These are phyloP conservation scores for Simalia tracyae DNA, from an alignment of 2,797 vertebrate species.

Conservation along the genomic window DNA sequence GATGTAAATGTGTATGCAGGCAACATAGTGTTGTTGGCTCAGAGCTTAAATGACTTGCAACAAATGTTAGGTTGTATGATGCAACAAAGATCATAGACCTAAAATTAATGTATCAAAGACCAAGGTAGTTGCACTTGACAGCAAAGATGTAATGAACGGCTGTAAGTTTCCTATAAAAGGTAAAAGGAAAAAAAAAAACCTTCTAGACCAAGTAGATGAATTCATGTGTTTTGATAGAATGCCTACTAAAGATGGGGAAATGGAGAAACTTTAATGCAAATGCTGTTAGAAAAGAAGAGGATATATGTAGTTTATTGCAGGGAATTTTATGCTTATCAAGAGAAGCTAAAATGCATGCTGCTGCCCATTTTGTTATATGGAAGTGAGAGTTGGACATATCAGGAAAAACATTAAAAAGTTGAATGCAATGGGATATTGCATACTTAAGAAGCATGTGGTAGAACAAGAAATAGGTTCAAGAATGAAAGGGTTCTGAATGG, in stretches of 20 bases:
- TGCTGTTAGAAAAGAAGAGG: neutral
- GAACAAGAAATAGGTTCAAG: neutral
- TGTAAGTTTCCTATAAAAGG: neutral
- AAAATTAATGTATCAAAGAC: neutral
- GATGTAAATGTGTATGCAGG: neutral
- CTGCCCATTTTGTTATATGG: neutral
- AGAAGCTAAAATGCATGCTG: neutral
- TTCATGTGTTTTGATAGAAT: neutral
- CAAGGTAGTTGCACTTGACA: neutral
- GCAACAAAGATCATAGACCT: neutral
- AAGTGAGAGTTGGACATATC: neutral
- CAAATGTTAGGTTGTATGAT: neutral
- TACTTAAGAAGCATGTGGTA: neutral
- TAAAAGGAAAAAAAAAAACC: no score
- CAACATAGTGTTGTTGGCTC: neutral
- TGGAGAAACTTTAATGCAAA: neutral
- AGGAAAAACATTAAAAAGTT: neutral
- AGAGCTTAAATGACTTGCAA: neutral
- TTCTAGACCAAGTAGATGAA: neutral
- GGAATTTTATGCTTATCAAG: neutral
- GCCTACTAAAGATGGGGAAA: neutral
- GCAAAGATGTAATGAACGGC: neutral
- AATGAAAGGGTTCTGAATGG: neutral
- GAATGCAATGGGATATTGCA: neutral
- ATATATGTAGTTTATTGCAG: neutral